Base-by-base conservation (phyloP, 1,140 invertebrate genomes). In the Phymorhynchus buccinoides region DNA sequence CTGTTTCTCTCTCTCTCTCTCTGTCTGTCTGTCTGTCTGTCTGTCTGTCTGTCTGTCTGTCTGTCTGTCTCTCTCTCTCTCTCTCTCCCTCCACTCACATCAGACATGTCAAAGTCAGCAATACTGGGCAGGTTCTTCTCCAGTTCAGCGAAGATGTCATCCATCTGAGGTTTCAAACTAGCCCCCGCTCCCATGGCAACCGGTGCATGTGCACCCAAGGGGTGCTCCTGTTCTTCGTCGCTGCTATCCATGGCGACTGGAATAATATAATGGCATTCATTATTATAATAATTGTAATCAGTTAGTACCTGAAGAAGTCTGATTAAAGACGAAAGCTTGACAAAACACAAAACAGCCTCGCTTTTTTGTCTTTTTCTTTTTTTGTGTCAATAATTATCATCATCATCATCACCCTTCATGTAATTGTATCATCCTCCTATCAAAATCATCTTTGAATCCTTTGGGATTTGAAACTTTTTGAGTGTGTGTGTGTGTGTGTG, bases 121-220 rank as follows among this genome's bases (percentile, higher is more conserved):
- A 92, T 90, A 27, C 86, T 89, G 1, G 91, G 91, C 14, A 92
- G 84, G 84, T 88, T 90, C 84, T 91, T 90, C 66, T 90, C 88
- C 27, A 92, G 89, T 88, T 92, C 91, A 80, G 90, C 87, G 84
- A 92, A 92, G 44, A 92, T 92, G n/a, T 84, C 86, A 75, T 91
- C 91, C 79, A 92, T 87, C 71, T 90, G 89, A 35, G 90, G 91
- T 84, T 90, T 92, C 12, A 91, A 84, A 27, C 82, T 66, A 16
- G 87, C 88, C 4, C 85, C 83, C 22, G 73, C 52, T 48, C 56
- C 80, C 78, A 68, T 80, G 42, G 35, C 41, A 18, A 16, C 9
- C 39, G 35, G 16, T 27, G 68, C 48, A 39, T 39, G 9, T 41
- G 62, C 41, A n/a, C 79, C 62, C 37, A 35, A 68, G 1, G 52